A percentile compares a stretch with the other conserved stretches of the same genome.
phyloP scores from a whole-genome alignment of 2,113 vertebrate genomes.

The Alouatta palliata region DNA sequence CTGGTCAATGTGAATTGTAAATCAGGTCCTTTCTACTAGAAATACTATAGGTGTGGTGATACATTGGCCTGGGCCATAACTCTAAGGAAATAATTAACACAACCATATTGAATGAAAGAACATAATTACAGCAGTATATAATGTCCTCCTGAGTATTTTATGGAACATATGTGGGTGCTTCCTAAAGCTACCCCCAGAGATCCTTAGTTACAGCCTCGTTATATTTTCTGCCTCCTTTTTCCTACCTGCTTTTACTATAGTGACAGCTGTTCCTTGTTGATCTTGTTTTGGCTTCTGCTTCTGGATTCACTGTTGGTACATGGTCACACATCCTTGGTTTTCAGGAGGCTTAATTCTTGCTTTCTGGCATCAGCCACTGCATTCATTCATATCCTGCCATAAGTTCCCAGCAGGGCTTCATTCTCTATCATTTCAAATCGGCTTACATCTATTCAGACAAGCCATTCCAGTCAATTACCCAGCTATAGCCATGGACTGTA shows the following conservation, averaged over 20 bases:
- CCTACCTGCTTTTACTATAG: constrained; percentile 35
- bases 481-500: constrained; percentile 57
- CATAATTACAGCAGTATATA: background rate
- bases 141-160: background rate
- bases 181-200: background rate
- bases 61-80: background rate
- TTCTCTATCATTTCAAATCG: constrained; percentile 66
- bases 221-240: background rate
- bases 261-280: constrained; percentile 60
- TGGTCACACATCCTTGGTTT: constrained; percentile 61
- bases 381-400: constrained; percentile 49
- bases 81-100: background rate
- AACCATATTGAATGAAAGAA: background rate
- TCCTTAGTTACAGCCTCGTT: background rate
- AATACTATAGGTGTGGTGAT: background rate
- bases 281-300: constrained; percentile 56
- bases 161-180: background rate
- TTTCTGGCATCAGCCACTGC: constrained; percentile 46
- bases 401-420: constrained; percentile 46
- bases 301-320: constrained; percentile 65
- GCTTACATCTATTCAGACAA: constrained; percentile 67
- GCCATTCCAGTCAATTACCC: constrained; percentile 70
- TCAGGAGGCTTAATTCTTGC: constrained; percentile 64
- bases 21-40: background rate
- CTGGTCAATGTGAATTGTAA: background rate